Evolutionary conservation across 2,113 vertebrate genomes (phyloP).

Genomic region (Limnothrissa miodon): DNA sequence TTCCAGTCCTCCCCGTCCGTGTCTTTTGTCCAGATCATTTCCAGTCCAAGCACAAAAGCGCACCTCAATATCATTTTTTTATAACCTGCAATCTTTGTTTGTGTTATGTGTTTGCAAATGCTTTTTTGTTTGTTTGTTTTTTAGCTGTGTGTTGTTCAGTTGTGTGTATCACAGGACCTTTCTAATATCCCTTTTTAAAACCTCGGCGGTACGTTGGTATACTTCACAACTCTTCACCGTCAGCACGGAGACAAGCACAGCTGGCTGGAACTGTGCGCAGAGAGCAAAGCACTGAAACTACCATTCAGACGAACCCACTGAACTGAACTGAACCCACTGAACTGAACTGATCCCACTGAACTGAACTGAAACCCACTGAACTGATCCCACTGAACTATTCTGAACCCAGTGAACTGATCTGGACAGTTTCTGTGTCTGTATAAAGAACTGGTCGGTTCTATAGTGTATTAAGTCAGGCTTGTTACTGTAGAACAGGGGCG

Average conservation of each 20-base stretch:
- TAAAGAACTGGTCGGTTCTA: slow-evolving; percentile 32
- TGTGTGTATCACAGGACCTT: neutral
- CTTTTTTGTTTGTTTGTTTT: neutral
- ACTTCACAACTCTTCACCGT: neutral
- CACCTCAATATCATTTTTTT: slow-evolving; percentile 16
- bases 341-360: too few species aligned
- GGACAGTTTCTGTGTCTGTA: slow-evolving; percentile 43
- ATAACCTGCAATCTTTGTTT: slow-evolving; percentile 18
- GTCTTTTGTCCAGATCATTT: slow-evolving; percentile 31
- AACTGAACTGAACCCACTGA: slow-evolving; percentile 23
- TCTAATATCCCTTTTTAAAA: neutral
- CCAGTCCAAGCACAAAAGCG: slow-evolving; percentile 33
- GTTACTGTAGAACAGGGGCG: slow-evolving; percentile 43
- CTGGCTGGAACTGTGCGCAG: slow-evolving; percentile 21
- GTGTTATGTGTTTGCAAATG: slow-evolving; percentile 12
- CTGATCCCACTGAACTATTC: too few species aligned
- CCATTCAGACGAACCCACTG: slow-evolving; percentile 37
- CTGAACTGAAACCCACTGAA: too few species aligned
- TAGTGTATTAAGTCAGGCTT: slow-evolving; percentile 48
- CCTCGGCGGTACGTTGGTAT: neutral
- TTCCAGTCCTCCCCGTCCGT: slow-evolving; percentile 18
- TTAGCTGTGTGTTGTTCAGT: slow-evolving; percentile 21
- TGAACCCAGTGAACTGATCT: slow-evolving; percentile 27
- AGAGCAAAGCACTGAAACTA: slow-evolving; percentile 47
- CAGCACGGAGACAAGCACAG: slow-evolving; percentile 26